Conservation (phyloP, 2,888 invertebrate genomes). For the Agrochola macilenta region DNA sequence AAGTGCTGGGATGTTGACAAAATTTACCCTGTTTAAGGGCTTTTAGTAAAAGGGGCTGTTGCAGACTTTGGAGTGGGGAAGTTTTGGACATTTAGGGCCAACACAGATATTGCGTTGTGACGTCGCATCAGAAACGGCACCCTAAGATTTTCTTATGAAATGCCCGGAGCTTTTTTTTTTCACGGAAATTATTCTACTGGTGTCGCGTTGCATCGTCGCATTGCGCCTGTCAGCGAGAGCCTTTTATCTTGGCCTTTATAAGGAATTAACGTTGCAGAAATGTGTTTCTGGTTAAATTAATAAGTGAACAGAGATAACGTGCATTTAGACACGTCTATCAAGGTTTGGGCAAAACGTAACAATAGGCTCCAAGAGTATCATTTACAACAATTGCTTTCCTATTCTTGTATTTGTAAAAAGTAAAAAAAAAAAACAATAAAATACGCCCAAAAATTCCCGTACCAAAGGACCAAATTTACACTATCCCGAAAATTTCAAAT, state of each 20-base stretch:
- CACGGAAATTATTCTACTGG: too few relatives aligned
- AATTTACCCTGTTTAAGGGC: constrained; percentile 37
- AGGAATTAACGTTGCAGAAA: not conserved
- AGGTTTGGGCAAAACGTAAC: not conserved
- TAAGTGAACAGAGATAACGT: too few relatives aligned
- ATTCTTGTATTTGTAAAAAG: not conserved
- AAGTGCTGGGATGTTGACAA: constrained; percentile 22
- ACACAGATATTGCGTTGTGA: too few relatives aligned
- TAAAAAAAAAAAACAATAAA: not conserved
- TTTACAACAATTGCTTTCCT: too few relatives aligned
- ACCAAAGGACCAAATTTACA: not conserved
- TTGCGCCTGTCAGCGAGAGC: too few relatives aligned
- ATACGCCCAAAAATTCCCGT: not conserved
- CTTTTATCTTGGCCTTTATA: not conserved
- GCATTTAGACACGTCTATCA: too few relatives aligned
- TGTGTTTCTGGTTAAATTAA: not conserved
- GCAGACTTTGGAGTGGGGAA: not conserved
- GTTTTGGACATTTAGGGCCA: not conserved
- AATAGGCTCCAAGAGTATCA: not conserved
- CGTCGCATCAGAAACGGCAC: too few relatives aligned
- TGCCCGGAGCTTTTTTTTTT: too few relatives aligned
- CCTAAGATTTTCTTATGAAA: too few relatives aligned
- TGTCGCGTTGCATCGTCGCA: too few relatives aligned
- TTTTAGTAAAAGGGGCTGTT: constrained; percentile 23
- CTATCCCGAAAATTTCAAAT: constrained; percentile 42